These are phyloP conservation scores for Bombus haemorrhoidalis DNA, from an alignment of 1,140 invertebrate genomes.

Conservation along the genomic window DNA sequence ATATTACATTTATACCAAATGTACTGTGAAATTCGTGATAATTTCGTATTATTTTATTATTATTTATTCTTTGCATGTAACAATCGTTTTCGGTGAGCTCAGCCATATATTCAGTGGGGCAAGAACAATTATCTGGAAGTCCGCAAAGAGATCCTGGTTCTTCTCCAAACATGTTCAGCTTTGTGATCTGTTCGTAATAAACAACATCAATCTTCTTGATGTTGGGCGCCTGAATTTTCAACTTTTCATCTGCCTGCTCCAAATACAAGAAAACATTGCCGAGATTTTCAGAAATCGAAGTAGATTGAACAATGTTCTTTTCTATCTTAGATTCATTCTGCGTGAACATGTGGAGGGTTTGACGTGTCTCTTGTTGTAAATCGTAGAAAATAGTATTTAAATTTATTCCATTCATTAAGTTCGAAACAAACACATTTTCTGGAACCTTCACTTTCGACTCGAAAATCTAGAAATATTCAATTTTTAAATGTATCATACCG, in stretches of 20 bases:
- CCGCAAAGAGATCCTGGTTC: slow-evolving; percentile 65
- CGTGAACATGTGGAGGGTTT: not conserved
- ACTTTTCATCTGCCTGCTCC: slow-evolving; percentile 54
- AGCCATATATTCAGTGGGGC: slow-evolving; percentile 63
- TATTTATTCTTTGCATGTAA: slow-evolving; percentile 28
- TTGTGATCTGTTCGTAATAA: slow-evolving; percentile 37
- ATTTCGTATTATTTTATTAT: slow-evolving; percentile 48
- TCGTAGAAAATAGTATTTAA: not conserved
- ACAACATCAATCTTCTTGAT: slow-evolving; percentile 48
- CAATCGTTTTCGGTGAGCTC: slow-evolving; percentile 48
- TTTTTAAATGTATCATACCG: slow-evolving; percentile 4
- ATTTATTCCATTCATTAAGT: slow-evolving; percentile 49
- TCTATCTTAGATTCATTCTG: slow-evolving; percentile 8
- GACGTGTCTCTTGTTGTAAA: not conserved
- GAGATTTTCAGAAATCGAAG: slow-evolving; percentile 16
- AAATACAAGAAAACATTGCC: slow-evolving; percentile 64
- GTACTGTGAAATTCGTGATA: slow-evolving; percentile 54
- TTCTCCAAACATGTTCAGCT: slow-evolving; percentile 61
- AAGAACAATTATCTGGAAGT: slow-evolving; percentile 65
- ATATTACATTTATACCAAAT: slow-evolving; percentile 60
- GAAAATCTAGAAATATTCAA: slow-evolving; percentile 62
- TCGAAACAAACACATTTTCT: slow-evolving; percentile 40
- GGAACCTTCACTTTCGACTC: slow-evolving; percentile 45
- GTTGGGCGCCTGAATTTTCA: slow-evolving; percentile 54
- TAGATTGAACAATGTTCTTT: not conserved